Evolutionary conservation across 2,888 invertebrate species (phyloP), one percentile per base, ranked within the genome.

Genomic region (Pocota personata): DNA sequence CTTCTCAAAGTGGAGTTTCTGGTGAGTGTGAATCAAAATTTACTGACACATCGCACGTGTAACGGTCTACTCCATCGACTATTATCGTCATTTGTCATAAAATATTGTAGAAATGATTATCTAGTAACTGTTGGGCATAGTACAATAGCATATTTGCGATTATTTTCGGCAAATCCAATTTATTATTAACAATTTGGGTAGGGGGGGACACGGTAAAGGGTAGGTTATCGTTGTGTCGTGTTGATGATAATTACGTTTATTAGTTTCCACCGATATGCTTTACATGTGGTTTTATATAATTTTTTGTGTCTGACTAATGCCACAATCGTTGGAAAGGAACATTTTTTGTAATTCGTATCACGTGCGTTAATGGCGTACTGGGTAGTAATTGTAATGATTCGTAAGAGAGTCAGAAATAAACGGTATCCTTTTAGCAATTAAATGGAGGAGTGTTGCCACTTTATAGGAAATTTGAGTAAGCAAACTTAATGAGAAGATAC

Each of bases 1-100:
- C 16, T 88, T 96, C 24, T 95, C 96, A 3, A 93, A 94, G 87
- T 91, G 95, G 88, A 94, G 94, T 82, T 96, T 94, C 91, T 94
- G 95, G 96, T 96, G 92, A 93, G 95, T 93, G 37, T 40, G 14
- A 60, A 32, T 50, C 27, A 46, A n/a, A 55, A 16, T 6, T 12
- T 8, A 6, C 16, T 0, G 12, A 46, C 32, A 6, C 27, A 16
- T 3, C 14, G 37, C 69, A 32, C 55, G 55, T 67, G 37, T 67
- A 76, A 67, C 58, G 66, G 75, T 24, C 37, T 16, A 24, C 2
- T 35, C 6, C 21, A 57, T 37, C 37, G 24, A 40, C 40, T 37
- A 24, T 12, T 58, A n/a, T 16, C 24, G 21, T 58, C 24, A 32
- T 1, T 35, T 35, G 10, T 57, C 19, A 57, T 19, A 32, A 32